Base-by-base conservation (phyloP, 2,113 vertebrate species). In the Callaeas wilsoni region DNA sequence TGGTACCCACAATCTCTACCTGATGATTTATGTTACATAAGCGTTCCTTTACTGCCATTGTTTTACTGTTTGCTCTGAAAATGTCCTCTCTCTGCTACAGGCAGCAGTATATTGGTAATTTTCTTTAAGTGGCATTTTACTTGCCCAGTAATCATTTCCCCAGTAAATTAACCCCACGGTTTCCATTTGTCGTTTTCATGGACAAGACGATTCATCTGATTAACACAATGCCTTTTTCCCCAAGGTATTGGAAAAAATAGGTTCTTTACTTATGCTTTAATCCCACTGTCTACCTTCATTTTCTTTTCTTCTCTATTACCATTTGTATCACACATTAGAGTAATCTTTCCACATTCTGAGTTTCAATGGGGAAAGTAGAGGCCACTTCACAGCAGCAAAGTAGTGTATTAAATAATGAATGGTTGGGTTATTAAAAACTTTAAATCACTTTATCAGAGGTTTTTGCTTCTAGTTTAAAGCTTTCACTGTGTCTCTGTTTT, bases 211-310 rank as follows among this genome's bases (percentile, higher is more conserved):
- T 59, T 30, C 23, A 67, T 32, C 18, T 50, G 22, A 81, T 35
- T 30, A 86, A 89, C 8, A 55, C 3, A 60, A 18, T 11, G 10
- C 8, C 30, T 62, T 78, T 39, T 69, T 20, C 26, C 23, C 32
- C 13, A 4, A 74, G 17, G 30, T 32, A 67, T 0, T 16, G 12
- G 7, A 55, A 75, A 39, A 64, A 30, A 0, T 0, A 19, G 8
- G 9, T 49, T 39, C 11, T 42, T 82, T 49, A 37, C 16, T 55
- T 16, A 25, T 46, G 42, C 9, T 62, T 29, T 84, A 78, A 78
- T 71, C 17, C 62, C 13, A 46, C 18, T 16, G n/a, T 29, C 37
- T 71, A 63, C 21, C 15, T 82, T 68, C 15, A 41, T 56, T 41
- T 32, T 47, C 35, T 27, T 87, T n/a, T 32, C 39, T 81, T 57